Conservation (phyloP, 2,113 vertebrate species). For the Boulengeromyrus knoepffleri region DNA sequence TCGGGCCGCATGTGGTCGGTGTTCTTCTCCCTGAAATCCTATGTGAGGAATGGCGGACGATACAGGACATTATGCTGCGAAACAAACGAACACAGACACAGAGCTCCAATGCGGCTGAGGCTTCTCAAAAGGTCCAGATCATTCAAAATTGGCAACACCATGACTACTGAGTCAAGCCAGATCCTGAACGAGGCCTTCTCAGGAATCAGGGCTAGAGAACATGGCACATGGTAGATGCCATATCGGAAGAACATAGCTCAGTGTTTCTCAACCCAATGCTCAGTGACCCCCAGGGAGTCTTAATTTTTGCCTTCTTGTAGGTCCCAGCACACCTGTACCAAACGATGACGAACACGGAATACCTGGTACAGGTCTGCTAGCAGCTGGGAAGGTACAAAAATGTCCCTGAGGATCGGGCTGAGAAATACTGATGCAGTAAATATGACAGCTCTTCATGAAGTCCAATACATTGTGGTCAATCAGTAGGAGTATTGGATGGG, state of each 20-base stretch:
- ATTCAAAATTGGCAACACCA: not conserved
- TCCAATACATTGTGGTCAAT: not conserved
- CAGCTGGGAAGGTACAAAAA: not conserved
- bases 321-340: not conserved
- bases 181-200: not conserved
- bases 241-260: not conserved
- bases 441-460: not conserved
- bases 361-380: not conserved
- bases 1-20: conserved; percentile 97
- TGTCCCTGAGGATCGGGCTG: not conserved
- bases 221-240: not conserved
- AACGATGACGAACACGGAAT: not conserved
- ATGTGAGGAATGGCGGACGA: not conserved
- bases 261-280: not conserved
- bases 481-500: not conserved
- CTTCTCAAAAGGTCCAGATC: not conserved
- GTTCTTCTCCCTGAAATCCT: conserved; percentile 99
- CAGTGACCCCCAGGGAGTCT: not conserved
- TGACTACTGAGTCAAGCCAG: not conserved
- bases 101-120: not conserved
- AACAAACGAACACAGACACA: not conserved
- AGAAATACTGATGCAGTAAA: not conserved
- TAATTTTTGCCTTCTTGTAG: not conserved
- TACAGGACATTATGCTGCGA: not conserved
- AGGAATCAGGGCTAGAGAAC: not conserved